phyloP scores from a whole-genome alignment of 2,113 vertebrate species.

The Tragelaphus imberbis region DNA sequence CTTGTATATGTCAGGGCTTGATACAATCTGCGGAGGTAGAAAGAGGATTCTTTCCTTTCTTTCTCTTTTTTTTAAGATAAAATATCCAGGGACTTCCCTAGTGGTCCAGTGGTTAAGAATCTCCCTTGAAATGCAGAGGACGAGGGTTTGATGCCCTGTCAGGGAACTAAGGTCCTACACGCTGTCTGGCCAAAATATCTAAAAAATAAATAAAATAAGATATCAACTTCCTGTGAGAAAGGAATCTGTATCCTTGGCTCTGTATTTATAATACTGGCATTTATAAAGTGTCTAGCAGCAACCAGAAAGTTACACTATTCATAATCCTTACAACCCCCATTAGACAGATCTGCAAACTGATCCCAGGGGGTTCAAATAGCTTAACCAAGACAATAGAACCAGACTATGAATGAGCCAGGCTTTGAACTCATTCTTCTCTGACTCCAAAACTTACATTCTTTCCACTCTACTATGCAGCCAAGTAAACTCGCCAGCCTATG shows the following conservation, averaged over 20 bases:
- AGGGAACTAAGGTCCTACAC: neutral
- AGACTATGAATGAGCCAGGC: neutral
- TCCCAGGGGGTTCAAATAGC: neutral
- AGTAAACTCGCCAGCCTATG: neutral
- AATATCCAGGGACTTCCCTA: neutral
- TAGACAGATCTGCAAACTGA: neutral
- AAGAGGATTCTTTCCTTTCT: neutral
- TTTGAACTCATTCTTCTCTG: neutral
- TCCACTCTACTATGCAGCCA: neutral
- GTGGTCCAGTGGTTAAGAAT: neutral
- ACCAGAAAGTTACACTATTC: neutral
- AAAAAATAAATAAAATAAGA: neutral
- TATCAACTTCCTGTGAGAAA: neutral
- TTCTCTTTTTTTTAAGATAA: neutral
- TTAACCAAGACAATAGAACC: neutral
- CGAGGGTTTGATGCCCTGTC: neutral
- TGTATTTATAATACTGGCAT: neutral
- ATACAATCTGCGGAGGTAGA: neutral
- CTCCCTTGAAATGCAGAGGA: neutral
- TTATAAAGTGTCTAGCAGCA: neutral
- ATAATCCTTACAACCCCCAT: neutral
- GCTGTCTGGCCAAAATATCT: neutral
- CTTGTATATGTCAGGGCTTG: neutral
- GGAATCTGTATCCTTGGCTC: neutral
- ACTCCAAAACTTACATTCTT: neutral